Conservation (phyloP, 2,797 vertebrate species). For the Oreortyx pictus region DNA sequence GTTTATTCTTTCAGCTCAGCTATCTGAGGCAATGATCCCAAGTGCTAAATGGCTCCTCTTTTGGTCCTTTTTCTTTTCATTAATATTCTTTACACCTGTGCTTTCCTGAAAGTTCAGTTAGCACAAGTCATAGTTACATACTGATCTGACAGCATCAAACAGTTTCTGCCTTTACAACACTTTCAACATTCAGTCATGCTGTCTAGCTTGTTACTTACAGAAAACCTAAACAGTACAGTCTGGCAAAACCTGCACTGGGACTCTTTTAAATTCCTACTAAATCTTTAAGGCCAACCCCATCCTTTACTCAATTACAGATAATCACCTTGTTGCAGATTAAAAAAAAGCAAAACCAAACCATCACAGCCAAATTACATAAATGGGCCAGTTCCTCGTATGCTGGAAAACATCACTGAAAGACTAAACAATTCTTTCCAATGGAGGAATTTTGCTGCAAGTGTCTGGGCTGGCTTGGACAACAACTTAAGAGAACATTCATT, state of each 20-base stretch:
- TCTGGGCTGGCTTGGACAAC: background rate
- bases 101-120: background rate
- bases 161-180: rapidly evolving
- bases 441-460: background rate
- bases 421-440: background rate
- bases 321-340: background rate
- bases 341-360: rapidly evolving
- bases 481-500: background rate
- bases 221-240: background rate
- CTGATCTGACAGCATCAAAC: background rate
- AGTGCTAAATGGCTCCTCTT: background rate
- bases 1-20: background rate
- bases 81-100: background rate
- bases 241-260: background rate
- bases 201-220: background rate
- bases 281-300: background rate
- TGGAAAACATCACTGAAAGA: background rate
- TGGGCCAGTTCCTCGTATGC: background rate
- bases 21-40: background rate
- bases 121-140: background rate
- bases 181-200: background rate
- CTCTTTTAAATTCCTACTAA: background rate
- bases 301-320: background rate
- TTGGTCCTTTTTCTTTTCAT: background rate
- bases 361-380: background rate